Base-by-base conservation (phyloP, 2,113 vertebrate species). In the Parotia lawesii region DNA sequence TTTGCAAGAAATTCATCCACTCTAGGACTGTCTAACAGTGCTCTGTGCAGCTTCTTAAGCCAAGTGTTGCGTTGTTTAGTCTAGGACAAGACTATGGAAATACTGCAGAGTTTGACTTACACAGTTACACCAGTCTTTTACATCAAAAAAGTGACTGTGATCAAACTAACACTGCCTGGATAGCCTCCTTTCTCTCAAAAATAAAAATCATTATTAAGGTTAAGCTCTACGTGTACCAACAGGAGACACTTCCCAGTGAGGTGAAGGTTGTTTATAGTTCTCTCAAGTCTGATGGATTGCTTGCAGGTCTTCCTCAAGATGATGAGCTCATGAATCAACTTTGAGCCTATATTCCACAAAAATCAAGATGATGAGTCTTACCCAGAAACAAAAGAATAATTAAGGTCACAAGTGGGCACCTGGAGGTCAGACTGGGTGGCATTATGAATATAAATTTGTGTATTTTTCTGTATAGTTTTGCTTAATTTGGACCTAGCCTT, bases 301-400 rank as follows among this genome's bases (percentile, higher is more conserved):
- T 89, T 90, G 74, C 60, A 82, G 73, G 48, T 94, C 92, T 90
- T 77, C 85, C 67, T 74, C 67, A 69, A 62, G 71, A 72, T 72
- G 67, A 88, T 12, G 37, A 83, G 58, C 45, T 92, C 82, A 87
- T 83, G 51, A 93, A 92, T 80, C 90, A 90, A 73, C 86, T 94
- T 56, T 66, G 83, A 95, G 72, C 35, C 69, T 51, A 12, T 42
- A 74, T n/a, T 90, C 54, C 91, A 85, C 48, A 92, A 77, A 93
- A 97, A 81, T 69, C 44, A 69, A 71, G 65, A 61, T 38, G 70
- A 58, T 67, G 56, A 74, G 57, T 56, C 65, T 61, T 29, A 71
- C 5, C 0, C 12, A 94, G 53, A 83, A 89, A 78, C 37, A 53
- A 50, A 88, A 86, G 61, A 37, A 51, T 64, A 38, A 88, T 84